These are phyloP conservation scores for Leptodactylus fallax DNA, from an alignment of 2,797 vertebrate genomes.

Conservation along the genomic window DNA sequence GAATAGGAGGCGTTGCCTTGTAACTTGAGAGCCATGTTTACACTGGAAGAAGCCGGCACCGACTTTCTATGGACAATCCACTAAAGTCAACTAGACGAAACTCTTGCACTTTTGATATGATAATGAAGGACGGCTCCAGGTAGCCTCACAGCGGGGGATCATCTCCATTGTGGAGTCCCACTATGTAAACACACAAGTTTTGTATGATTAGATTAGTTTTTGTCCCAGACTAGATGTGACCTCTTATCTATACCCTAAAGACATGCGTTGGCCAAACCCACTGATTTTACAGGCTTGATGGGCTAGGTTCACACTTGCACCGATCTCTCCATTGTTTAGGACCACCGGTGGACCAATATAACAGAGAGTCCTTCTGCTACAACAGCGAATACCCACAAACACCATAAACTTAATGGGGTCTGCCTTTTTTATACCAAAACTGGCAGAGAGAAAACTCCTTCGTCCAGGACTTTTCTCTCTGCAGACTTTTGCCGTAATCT, in stretches of 20 bases:
- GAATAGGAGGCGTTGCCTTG: neutral
- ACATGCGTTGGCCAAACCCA: neutral
- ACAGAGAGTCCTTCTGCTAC: no score
- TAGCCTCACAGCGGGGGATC: no score
- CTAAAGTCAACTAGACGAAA: neutral
- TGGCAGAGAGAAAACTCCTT: no score
- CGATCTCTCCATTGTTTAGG: no score
- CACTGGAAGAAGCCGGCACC: neutral
- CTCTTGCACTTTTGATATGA: neutral
- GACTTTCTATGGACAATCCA: neutral
- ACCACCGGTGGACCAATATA: no score
- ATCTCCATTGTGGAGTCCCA: neutral
- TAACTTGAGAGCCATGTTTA: neutral
- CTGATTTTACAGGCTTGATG: no score
- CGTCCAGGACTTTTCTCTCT: no score
- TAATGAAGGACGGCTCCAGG: neutral
- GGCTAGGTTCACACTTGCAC: no score
- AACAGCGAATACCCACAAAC: no score
- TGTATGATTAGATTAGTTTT: neutral
- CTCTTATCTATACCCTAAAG: neutral
- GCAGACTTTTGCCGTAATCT: no score
- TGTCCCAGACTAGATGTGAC: neutral
- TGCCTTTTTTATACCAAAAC: no score
- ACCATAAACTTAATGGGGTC: no score
- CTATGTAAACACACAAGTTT: neutral